Conservation (phyloP, 2,113 vertebrate species). For the Agapornis roseicollis region DNA sequence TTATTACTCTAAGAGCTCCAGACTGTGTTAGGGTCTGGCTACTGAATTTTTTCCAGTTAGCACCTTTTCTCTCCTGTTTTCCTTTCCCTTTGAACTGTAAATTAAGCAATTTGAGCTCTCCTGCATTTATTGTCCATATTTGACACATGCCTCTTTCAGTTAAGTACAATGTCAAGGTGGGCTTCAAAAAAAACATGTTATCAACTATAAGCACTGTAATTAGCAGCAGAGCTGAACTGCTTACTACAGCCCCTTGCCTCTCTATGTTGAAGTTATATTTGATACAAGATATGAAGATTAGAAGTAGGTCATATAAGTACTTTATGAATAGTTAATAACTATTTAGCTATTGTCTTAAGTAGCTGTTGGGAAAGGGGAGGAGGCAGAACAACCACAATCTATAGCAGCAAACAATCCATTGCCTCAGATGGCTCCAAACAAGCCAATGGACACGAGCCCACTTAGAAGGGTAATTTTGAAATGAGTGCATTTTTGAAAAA, state of each 20-base stretch:
- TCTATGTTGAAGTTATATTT: neutral
- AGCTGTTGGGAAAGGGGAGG: neutral
- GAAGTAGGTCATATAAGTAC: constrained; percentile 10
- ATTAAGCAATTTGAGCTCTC: neutral
- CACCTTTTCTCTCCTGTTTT: neutral
- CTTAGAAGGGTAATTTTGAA: constrained; percentile 4
- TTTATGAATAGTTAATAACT: constrained; percentile 34
- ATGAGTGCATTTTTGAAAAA: neutral
- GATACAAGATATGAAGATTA: neutral
- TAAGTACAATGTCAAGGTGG: neutral
- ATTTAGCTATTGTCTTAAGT: neutral
- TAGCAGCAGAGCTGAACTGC: neutral
- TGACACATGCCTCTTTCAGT: neutral
- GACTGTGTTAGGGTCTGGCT: neutral
- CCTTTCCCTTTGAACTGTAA: neutral
- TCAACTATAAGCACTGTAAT: neutral
- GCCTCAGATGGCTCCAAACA: neutral
- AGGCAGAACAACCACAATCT: neutral
- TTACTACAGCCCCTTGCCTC: neutral
- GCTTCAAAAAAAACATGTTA: neutral
- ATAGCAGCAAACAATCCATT: neutral
- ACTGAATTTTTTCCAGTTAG: neutral
- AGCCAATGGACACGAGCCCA: neutral
- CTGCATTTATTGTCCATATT: neutral
- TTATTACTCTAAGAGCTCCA: neutral